A percentile compares a stretch with the other conserved stretches of the same genome.
Conservation (phyloP, 2,888 invertebrate species). For the Nephrotoma flavescens region DNA sequence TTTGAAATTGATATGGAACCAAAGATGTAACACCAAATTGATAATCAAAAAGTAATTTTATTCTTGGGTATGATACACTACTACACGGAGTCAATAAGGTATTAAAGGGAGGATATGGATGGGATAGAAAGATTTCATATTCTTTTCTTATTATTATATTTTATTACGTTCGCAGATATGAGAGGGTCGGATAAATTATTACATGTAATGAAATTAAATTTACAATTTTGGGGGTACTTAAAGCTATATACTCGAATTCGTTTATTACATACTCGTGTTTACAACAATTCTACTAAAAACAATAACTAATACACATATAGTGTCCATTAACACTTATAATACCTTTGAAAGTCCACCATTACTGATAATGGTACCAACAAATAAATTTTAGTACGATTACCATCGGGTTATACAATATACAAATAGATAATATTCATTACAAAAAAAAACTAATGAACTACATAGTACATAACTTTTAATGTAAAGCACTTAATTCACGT, state of each 20-base stretch:
- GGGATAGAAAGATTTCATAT: background rate
- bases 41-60: background rate
- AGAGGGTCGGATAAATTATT: background rate
- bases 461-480: background rate
- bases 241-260: background rate
- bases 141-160: background rate
- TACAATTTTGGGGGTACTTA: background rate
- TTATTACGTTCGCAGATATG: background rate
- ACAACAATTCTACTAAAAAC: background rate
- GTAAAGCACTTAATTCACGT: background rate
- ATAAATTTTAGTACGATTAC: background rate
- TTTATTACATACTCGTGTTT: background rate
- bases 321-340: background rate
- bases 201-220: background rate
- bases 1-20: background rate
- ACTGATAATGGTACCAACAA: background rate
- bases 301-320: background rate
- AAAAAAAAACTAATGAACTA: background rate
- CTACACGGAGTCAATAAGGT: background rate
- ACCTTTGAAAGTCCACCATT: background rate
- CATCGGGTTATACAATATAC: background rate
- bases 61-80: background rate
- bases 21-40: background rate
- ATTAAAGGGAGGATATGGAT: background rate
- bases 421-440: background rate